These are phyloP conservation scores for Squalus acanthias DNA, from an alignment of 2,797 vertebrate genomes.

Conservation along the genomic window DNA sequence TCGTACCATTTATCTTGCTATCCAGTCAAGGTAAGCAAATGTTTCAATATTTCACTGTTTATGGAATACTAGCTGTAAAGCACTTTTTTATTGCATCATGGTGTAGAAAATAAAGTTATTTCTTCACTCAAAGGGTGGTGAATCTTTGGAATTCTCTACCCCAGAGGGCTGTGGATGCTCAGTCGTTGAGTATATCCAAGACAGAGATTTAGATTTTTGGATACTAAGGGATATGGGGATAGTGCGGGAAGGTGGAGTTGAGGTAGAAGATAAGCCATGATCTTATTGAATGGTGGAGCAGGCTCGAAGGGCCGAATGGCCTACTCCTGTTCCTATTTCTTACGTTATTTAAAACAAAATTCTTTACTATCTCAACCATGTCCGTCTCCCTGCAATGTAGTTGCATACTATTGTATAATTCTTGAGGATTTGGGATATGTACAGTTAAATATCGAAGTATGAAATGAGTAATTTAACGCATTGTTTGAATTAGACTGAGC, in stretches of 20 bases:
- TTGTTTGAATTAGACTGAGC: not conserved
- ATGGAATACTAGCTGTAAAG: not conserved
- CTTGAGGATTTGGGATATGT: not conserved
- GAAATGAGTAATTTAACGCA: not conserved
- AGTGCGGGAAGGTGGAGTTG: too few relatives aligned
- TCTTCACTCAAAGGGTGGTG: too few relatives aligned
- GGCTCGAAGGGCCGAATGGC: too few relatives aligned
- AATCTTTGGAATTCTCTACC: too few relatives aligned
- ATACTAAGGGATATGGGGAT: too few relatives aligned
- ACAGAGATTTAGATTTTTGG: too few relatives aligned
- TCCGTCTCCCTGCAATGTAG: not conserved
- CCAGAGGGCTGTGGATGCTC: too few relatives aligned
- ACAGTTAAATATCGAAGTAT: not conserved
- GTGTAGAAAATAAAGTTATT: not conserved
- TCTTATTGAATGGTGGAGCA: too few relatives aligned
- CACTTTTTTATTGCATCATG: not conserved
- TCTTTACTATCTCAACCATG: not conserved
- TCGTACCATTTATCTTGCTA: constrained; percentile 94
- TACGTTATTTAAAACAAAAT: not conserved
- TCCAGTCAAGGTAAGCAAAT: constrained; percentile 81
- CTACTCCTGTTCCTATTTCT: too few relatives aligned
- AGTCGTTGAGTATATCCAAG: too few relatives aligned
- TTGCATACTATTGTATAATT: not conserved
- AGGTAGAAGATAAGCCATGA: too few relatives aligned
- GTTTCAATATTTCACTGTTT: not conserved